These are phyloP conservation scores for Nymphicus hollandicus DNA, from an alignment of 2,113 vertebrate genomes.

Conservation along the genomic window DNA sequence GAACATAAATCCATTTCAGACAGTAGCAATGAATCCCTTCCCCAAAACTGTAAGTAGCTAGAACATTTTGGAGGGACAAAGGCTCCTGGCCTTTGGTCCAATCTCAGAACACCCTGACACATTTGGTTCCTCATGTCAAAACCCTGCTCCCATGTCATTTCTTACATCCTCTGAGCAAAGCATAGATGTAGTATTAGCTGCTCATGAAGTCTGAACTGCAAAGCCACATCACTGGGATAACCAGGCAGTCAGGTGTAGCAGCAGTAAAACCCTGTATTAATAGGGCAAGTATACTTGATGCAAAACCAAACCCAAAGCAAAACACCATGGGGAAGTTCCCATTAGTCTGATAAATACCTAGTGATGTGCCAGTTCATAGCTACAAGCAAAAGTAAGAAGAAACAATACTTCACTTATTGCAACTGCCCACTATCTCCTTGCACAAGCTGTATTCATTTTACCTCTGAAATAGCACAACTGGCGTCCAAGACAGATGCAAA, in stretches of 20 bases:
- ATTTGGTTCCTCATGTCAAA: not conserved
- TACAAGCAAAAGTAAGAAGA: not conserved
- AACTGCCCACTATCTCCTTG: not conserved
- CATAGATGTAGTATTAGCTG: not conserved
- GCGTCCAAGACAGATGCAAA: not conserved
- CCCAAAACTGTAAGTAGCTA: not conserved
- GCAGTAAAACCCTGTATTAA: not conserved
- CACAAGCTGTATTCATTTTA: not conserved
- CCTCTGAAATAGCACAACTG: not conserved
- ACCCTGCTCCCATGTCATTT: not conserved
- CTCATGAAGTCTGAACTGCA: not conserved
- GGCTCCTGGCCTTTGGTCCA: not conserved
- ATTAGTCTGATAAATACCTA: not conserved
- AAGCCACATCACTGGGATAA: not conserved
- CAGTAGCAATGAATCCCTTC: not conserved
- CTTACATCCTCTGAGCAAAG: not conserved
- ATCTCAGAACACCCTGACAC: not conserved
- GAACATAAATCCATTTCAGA: not conserved
- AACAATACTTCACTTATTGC: not conserved
- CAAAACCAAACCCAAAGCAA: not conserved
- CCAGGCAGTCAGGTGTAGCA: not conserved
- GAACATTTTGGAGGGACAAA: not conserved
- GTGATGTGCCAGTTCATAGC: not conserved
- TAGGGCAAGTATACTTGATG: not conserved
- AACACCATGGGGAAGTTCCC: not conserved